A percentile compares a stretch with the other conserved stretches of the same genome.
These are phyloP conservation scores for Danio aesculapii DNA, from an alignment of 2,797 vertebrate species.

Conservation along the genomic window DNA sequence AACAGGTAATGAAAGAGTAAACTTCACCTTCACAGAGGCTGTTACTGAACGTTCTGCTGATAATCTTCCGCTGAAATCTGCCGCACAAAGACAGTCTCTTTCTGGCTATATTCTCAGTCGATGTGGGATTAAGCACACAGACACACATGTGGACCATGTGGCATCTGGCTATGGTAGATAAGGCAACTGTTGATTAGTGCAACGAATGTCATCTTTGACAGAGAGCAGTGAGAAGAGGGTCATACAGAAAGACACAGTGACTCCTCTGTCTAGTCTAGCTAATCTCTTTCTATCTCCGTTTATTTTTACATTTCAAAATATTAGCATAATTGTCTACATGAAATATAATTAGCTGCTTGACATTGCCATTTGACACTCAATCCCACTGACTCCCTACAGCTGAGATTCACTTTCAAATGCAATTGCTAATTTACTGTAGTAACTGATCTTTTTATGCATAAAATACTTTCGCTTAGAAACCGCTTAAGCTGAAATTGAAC, in stretches of 20 bases:
- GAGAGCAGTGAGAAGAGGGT: constrained; percentile 59
- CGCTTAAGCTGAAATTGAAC: not conserved
- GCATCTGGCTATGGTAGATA: constrained; percentile 68
- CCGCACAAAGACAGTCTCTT: constrained; percentile 41
- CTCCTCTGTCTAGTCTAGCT: constrained; percentile 48
- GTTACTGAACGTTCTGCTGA: constrained; percentile 21
- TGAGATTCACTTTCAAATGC: not conserved
- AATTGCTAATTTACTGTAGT: not conserved
- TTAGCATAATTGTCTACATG: not conserved
- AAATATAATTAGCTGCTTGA: not conserved
- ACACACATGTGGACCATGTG: constrained; percentile 8
- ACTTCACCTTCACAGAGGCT: constrained; percentile 19
- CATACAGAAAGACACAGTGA: constrained; percentile 48
- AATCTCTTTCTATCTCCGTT: not conserved
- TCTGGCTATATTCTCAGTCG: constrained; percentile 26
- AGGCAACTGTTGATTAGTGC: constrained; percentile 70
- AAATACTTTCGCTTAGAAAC: not conserved
- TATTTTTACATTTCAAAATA: not conserved
- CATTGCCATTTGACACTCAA: not conserved
- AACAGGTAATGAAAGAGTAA: constrained; percentile 14
- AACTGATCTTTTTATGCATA: not conserved
- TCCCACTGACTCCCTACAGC: not conserved
- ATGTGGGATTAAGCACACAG: constrained; percentile 39
- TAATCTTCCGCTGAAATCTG: constrained; percentile 40
- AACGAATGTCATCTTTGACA: constrained; percentile 64